Evolutionary conservation across 2,888 invertebrate species (phyloP), one percentile per base, ranked within the genome.

Genomic region (Vesta saturnalis): DNA sequence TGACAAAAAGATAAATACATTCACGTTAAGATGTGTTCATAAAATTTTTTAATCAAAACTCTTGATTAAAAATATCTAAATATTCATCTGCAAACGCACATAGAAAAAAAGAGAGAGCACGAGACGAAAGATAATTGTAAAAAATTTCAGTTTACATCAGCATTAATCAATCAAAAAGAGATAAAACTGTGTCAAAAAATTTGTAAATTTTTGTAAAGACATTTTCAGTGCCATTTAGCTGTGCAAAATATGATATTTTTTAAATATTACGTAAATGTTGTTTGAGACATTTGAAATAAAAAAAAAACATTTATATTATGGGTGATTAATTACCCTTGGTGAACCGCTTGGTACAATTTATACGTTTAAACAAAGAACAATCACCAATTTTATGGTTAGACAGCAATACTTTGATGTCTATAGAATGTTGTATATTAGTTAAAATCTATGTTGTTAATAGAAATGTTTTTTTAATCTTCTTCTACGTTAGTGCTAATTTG

Each of bases 371-470:
- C 16, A 52, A 49, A 70, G 73, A 75, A 77, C 76, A 76, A 74
- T 76, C 74, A 76, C 71, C 75, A 76, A 74, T 72, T 74, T 76
- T 67, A 70, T 64, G 76, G 76, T 76, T 75, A 74, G 70, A 73
- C 73, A 76, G 76, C 77, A 77, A 76, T 75, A 73, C 52, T 49
- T 57, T 73, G 73, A 69, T 73, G 72, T 71, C 68, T 74, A 39
- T 23, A 23, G 23, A 23, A 23, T 23, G 8, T 39, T 39, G 39
- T 39, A n/a, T 39, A 39, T 39, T 39, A n/a, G n/a, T 39, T 39
- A n/a, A 39, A 39, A 39, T n/a, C 8, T 6, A 30, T 10, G 30
- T 39, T n/a, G n/a, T n/a, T n/a, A n/a, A n/a, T n/a, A n/a, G n/a
- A n/a, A n/a, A n/a, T n/a, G n/a, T n/a, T n/a, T n/a, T n/a, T n/a